Conservation (phyloP, 2,113 vertebrate genomes). For the Neofelis nebulosa region DNA sequence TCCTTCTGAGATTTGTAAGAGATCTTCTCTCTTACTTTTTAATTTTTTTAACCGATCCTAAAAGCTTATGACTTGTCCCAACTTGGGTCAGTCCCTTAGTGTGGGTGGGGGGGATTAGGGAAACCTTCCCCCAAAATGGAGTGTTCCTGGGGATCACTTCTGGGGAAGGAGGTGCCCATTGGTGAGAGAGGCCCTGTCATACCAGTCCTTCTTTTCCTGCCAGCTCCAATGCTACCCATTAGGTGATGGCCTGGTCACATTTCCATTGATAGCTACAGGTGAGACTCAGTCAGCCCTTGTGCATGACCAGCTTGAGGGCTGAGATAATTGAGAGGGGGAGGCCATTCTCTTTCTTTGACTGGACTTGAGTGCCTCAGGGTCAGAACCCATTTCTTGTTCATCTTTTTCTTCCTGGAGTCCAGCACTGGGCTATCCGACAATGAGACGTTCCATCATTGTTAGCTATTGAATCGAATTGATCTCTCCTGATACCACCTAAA, state of each 20-base stretch:
- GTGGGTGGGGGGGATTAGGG: not conserved
- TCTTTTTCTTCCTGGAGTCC: not conserved
- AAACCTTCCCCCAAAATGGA: not conserved
- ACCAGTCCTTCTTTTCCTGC: not conserved
- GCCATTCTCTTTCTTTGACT: not conserved
- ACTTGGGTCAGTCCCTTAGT: not conserved
- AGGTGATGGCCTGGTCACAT: not conserved
- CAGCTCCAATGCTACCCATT: not conserved
- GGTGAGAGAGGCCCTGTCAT: not conserved
- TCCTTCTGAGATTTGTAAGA: not conserved
- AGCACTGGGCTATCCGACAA: not conserved
- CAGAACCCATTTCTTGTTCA: not conserved
- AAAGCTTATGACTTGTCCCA: not conserved
- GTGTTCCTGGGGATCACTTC: not conserved
- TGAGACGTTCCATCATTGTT: not conserved
- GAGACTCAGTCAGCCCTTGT: not conserved
- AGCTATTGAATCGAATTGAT: not conserved
- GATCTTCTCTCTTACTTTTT: not conserved
- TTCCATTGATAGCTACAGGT: not conserved
- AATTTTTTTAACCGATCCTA: slow-evolving; percentile 2
- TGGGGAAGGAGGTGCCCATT: not conserved
- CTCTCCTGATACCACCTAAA: not conserved
- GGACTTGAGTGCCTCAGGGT: not conserved
- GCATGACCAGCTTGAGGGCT: not conserved
- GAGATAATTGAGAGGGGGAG: not conserved